phyloP scores from a whole-genome alignment of 2,113 vertebrate species.

The Romanogobio albipinnatus region DNA sequence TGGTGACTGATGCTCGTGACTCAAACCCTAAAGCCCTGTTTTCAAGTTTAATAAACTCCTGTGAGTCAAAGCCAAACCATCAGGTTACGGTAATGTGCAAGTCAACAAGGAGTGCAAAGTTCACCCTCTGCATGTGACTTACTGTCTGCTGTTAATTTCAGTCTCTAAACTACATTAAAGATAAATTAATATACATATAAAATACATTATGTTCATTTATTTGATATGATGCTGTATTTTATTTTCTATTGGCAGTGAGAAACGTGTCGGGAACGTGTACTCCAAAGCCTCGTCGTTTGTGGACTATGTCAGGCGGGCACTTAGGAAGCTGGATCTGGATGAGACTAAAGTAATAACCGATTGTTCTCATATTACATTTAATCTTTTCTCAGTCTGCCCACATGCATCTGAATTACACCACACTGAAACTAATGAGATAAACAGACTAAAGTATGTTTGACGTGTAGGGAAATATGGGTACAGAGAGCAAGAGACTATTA shows the following conservation, averaged over 20 bases:
- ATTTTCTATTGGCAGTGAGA: slow-evolving; percentile 78
- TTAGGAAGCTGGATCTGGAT: slow-evolving; percentile 88
- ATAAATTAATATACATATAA: background rate
- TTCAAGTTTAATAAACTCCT: background rate
- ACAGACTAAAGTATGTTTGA: background rate
- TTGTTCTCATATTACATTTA: background rate
- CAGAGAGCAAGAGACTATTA: background rate
- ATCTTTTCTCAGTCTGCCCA: background rate
- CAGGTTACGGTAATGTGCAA: slow-evolving; percentile 13
- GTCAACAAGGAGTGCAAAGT: slow-evolving; percentile 6
- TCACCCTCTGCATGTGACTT: background rate
- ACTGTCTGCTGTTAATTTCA: background rate
- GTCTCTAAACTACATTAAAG: background rate
- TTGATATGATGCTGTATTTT: background rate
- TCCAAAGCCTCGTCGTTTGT: slow-evolving; percentile 88
- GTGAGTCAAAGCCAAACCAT: slow-evolving; percentile 21
- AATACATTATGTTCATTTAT: background rate
- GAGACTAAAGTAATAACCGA: slow-evolving; percentile 76
- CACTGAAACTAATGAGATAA: slow-evolving; percentile 29
- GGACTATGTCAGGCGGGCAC: slow-evolving; percentile 88
- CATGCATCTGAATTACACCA: background rate
- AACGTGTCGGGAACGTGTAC: slow-evolving; percentile 89
- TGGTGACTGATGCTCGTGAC: slow-evolving; percentile 20
- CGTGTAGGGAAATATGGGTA: background rate
- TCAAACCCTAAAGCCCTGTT: slow-evolving; percentile 32